Conservation (phyloP, 2,797 vertebrate genomes). For the Lateolabrax maculatus region DNA sequence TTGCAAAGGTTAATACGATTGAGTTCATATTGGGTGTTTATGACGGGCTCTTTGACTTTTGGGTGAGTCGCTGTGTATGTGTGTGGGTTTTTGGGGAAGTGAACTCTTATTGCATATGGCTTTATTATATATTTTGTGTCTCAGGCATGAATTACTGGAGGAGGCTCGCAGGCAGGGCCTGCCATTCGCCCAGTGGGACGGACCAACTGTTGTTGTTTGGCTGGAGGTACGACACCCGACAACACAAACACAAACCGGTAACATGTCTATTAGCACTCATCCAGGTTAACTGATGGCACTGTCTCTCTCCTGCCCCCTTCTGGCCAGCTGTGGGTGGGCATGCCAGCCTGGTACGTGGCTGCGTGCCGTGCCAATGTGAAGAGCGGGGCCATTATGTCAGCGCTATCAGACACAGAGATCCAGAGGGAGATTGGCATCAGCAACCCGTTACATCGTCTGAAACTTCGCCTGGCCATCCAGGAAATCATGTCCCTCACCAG, state of each 20-base stretch:
- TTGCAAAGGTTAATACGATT: neutral
- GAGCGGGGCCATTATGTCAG: slow-evolving; percentile 98
- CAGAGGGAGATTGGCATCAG: slow-evolving; percentile 98
- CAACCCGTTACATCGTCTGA: slow-evolving; percentile 95
- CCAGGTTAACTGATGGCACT: neutral
- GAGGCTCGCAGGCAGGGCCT: slow-evolving; percentile 95
- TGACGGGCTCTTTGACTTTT: neutral
- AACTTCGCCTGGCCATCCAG: slow-evolving; percentile 96
- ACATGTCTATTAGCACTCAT: neutral
- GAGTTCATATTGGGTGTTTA: slow-evolving; percentile 20
- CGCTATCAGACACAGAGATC: slow-evolving; percentile 97
- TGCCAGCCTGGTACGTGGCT: slow-evolving; percentile 99
- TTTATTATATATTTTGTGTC: slow-evolving; percentile 37
- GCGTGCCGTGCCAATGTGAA: slow-evolving; percentile 98
- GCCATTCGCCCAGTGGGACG: slow-evolving; percentile 98
- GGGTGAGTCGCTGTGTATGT: neutral
- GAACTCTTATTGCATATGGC: neutral
- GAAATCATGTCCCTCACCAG: slow-evolving; percentile 98
- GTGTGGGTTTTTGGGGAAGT: neutral
- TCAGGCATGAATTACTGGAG: slow-evolving; percentile 94
- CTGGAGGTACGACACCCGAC: slow-evolving; percentile 91
- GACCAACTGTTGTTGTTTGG: slow-evolving; percentile 97
- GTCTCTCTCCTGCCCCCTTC: slow-evolving; percentile 3
- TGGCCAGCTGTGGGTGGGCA: slow-evolving; percentile 96
- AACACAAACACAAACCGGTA: too few relatives aligned